Base-by-base conservation (phyloP, 92 coral and sea anemone species). In the Hydrozoanthus gracilis region DNA sequence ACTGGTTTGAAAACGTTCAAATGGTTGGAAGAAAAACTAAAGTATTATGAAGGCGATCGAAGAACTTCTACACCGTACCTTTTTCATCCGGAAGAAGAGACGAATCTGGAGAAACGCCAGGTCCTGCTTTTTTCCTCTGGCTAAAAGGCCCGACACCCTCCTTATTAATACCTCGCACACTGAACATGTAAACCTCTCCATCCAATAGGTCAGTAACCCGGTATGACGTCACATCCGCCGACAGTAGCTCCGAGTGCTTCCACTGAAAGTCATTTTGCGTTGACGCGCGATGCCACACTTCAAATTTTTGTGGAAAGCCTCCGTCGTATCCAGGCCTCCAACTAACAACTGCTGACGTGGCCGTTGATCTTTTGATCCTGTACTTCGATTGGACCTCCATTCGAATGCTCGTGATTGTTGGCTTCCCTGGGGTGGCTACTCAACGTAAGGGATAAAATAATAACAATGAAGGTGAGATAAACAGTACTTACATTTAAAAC, bases 301-400 rank as follows among this genome's bases (percentile, higher is more conserved):
- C 97, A 71, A 97, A 86, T 78, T 62, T 71, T 77, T 95, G 99
- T 4, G 91, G 86, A 77, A 85, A 92, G 4, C 99, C 99, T 48
- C 98, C 99, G 78, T 95, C 92, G 92, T 95, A 93, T n/a, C 98
- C 99, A 72, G 97, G 95, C 76, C 86, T 75, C 99, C 99, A 97
- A 44, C 78, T 87, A 10, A 97, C 86, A 56, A 90, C 72, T 11
- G 94, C 95, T 16, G 92, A 77, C 50, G 86, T 77, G 71, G 84
- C 88, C 27, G 74, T 16, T 7, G 85, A 80, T 51, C 85, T 48
- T 51, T 66, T 80, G 61, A 17, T 45, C 14, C 85, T 80, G 60
- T 80, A 65, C 44, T 80, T 80, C 58, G 83, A 71, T 27, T 83
- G 71, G 4, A 72, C 83, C 45, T 91, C 82, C 51, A 92, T 67